Conservation (phyloP, 2,888 invertebrate species). For the Meandrusa payeni region DNA sequence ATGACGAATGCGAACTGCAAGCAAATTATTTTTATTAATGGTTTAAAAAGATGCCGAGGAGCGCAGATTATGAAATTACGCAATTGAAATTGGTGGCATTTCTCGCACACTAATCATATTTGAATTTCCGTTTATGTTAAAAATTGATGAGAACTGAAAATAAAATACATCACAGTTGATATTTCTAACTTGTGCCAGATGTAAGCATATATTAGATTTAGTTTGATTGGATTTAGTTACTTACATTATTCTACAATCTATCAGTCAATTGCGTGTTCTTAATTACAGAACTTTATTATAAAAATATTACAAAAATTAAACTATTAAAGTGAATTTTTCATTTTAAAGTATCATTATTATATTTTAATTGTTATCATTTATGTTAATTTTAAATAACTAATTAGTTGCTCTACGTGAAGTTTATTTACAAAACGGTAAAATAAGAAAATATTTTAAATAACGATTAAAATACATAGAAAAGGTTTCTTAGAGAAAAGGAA, state of each 20-base stretch:
- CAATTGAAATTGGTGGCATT: too few species aligned
- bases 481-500: background rate
- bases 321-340: conserved; percentile 18
- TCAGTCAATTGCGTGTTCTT: conserved; percentile 67
- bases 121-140: too few species aligned
- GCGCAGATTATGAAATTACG: background rate
- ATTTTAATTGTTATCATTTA: conserved; percentile 13
- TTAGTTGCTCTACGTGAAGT: conserved; percentile 6
- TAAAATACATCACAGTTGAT: conserved; percentile 59
- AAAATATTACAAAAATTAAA: conserved; percentile 40
- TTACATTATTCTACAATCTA: conserved; percentile 58
- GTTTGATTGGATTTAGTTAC: conserved; percentile 6
- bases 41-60: background rate
- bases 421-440: conserved; percentile 18
- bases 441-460: background rate
- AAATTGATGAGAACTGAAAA: conserved; percentile 28
- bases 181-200: conserved; percentile 59
- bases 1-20: conserved; percentile 5
- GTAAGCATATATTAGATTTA: conserved; percentile 26
- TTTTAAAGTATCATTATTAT: conserved; percentile 5
- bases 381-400: conserved; percentile 8
- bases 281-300: conserved; percentile 32
- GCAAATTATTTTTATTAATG: background rate
- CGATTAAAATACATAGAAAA: too few species aligned
- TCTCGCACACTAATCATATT: too few species aligned